These are phyloP conservation scores for Salarias fasciatus DNA, from an alignment of 2,797 vertebrate species.

Conservation along the genomic window DNA sequence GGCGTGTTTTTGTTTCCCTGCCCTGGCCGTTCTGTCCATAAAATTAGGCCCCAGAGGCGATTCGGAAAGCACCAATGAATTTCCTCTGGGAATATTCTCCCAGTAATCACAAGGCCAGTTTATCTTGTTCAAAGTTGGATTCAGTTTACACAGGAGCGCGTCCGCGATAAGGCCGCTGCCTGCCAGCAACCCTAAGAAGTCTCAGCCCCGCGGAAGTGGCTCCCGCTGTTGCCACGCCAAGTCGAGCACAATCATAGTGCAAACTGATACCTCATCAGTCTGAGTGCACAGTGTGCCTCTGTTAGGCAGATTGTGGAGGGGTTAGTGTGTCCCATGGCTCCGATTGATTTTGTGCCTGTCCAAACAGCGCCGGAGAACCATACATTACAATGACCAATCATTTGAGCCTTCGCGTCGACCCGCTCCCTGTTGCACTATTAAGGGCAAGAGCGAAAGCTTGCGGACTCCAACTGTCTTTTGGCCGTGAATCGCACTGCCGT, in stretches of 20 bases:
- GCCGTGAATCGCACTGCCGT: constrained; percentile 29
- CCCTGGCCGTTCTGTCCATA: constrained; percentile 17
- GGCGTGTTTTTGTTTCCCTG: constrained; percentile 30
- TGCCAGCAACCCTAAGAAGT: constrained; percentile 13
- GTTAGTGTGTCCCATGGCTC: constrained; percentile 64
- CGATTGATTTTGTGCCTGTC: constrained; percentile 73
- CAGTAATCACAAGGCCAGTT: constrained; percentile 30
- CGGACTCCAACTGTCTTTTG: constrained; percentile 26
- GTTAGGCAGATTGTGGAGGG: constrained; percentile 51
- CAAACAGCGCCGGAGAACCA: constrained; percentile 59
- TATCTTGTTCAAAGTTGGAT: constrained; percentile 29
- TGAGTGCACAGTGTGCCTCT: constrained; percentile 26
- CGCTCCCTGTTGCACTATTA: constrained; percentile 50
- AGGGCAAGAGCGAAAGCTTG: constrained; percentile 20
- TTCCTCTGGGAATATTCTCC: constrained; percentile 27
- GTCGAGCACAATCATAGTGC: constrained; percentile 16
- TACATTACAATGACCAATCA: constrained; percentile 67
- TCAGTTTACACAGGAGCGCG: constrained; percentile 24
- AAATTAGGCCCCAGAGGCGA: constrained; percentile 20
- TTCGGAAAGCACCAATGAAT: constrained; percentile 16
- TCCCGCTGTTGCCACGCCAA: constrained; percentile 33
- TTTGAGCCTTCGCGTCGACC: constrained; percentile 46
- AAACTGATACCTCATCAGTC: constrained; percentile 56
- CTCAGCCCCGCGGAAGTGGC: constrained; percentile 3
- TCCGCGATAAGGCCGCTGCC: not conserved